A percentile compares a stretch with the other conserved stretches of the same genome.
Evolutionary conservation across 2,797 vertebrate genomes (phyloP).

Genomic region (Neoniphon sammara): DNA sequence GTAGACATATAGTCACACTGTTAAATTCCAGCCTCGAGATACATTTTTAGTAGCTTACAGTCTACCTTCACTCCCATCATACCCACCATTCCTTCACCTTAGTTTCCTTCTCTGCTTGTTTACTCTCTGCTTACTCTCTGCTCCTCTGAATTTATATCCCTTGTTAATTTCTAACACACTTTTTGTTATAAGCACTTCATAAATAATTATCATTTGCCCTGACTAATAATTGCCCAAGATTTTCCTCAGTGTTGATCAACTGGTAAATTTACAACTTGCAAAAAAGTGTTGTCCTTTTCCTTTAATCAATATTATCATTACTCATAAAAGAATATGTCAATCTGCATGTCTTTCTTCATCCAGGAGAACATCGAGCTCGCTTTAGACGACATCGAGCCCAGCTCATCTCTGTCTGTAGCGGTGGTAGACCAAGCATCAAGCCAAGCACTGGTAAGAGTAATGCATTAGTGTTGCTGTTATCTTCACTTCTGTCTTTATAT

Average conservation of each 20-base stretch:
- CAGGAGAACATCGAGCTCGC: slow-evolving; percentile 96
- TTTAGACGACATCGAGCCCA: slow-evolving; percentile 89
- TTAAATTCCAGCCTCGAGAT: background rate
- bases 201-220: background rate
- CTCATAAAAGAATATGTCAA: slow-evolving; percentile 26
- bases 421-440: slow-evolving; percentile 93
- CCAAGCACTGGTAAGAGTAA: slow-evolving; percentile 90
- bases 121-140: background rate
- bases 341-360: slow-evolving; percentile 57
- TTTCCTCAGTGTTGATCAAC: background rate
- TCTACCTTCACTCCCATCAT: background rate
- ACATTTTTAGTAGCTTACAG: background rate
- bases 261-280: background rate
- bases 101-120: background rate
- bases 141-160: no score
- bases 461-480: slow-evolving; percentile 19
- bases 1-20: background rate
- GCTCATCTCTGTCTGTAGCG: slow-evolving; percentile 86
- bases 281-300: slow-evolving; percentile 1
- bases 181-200: background rate
- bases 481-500: slow-evolving; percentile 23
- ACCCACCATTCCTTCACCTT: background rate
- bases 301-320: slow-evolving; percentile 14
- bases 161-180: background rate
- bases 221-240: background rate